phyloP scores from a whole-genome alignment of 2,113 vertebrate genomes.

The Thunnus thynnus region DNA sequence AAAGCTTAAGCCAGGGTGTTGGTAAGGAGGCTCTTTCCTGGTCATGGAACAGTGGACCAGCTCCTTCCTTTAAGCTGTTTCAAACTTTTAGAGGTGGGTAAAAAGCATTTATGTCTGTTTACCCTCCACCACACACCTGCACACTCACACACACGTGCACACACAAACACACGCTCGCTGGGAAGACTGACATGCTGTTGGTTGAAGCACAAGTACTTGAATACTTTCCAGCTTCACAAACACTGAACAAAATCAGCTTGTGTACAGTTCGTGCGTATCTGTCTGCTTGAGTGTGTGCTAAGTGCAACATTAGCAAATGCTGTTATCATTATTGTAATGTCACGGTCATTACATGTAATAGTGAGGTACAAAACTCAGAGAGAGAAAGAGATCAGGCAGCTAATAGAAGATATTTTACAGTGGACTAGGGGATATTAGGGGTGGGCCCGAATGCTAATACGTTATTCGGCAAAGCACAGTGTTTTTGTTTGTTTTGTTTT shows the following conservation, averaged over 20 bases:
- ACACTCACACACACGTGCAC: background rate
- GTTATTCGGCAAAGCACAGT: no score
- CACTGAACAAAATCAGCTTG: slow-evolving; percentile 29
- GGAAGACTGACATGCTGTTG: slow-evolving; percentile 35
- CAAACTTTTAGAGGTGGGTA: background rate
- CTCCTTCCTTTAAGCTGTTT: background rate
- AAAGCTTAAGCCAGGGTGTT: no score
- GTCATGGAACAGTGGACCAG: background rate
- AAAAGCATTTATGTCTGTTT: background rate
- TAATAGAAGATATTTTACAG: slow-evolving; percentile 77
- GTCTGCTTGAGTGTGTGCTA: slow-evolving; percentile 53
- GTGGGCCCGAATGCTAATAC: no score
- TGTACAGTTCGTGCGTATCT: slow-evolving; percentile 23
- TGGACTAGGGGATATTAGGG: slow-evolving; percentile 11
- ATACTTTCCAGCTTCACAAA: slow-evolving; percentile 35
- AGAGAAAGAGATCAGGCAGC: slow-evolving; percentile 71
- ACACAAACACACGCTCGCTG: background rate
- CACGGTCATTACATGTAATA: slow-evolving; percentile 84
- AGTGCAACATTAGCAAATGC: slow-evolving; percentile 76
- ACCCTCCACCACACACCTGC: background rate
- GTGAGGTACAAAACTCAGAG: slow-evolving; percentile 79
- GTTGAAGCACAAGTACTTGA: slow-evolving; percentile 30
- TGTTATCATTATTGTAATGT: slow-evolving; percentile 85
- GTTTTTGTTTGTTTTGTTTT: no score
- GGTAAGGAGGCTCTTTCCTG: no score